These are phyloP conservation scores for Xerus inauris DNA, from an alignment of 2,113 vertebrate species.

Conservation along the genomic window DNA sequence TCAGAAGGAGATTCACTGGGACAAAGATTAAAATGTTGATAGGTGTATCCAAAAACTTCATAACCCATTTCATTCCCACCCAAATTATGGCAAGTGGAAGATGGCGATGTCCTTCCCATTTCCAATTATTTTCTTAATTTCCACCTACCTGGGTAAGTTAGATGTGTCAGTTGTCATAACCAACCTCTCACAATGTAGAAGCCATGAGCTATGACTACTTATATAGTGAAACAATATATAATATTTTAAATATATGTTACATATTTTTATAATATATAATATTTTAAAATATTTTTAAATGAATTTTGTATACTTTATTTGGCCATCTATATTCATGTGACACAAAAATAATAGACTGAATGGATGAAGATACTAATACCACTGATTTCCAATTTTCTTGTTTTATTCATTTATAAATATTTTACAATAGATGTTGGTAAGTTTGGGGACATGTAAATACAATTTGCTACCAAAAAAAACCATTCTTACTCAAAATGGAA, in stretches of 20 bases:
- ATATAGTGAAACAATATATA: neutral
- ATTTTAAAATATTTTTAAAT: neutral
- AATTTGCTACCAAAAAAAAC: neutral
- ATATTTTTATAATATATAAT: neutral
- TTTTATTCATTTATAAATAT: neutral
- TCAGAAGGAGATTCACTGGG: neutral
- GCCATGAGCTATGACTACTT: neutral
- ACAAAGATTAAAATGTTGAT: constrained; percentile 14
- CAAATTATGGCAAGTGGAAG: neutral
- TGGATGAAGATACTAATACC: neutral
- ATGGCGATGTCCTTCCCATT: neutral
- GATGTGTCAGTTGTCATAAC: neutral
- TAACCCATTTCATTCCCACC: neutral
- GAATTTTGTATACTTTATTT: neutral
- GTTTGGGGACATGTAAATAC: neutral
- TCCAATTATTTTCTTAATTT: neutral
- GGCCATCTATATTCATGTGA: neutral
- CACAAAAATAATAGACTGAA: constrained; percentile 33
- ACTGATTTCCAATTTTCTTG: neutral
- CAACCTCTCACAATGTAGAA: neutral
- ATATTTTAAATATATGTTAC: neutral
- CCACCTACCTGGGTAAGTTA: neutral
- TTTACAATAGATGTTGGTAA: neutral
- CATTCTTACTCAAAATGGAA: neutral
- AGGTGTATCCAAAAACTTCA: neutral